phyloP scores from a whole-genome alignment of 1,140 invertebrate species.

The Hylaeus volcanicus region DNA sequence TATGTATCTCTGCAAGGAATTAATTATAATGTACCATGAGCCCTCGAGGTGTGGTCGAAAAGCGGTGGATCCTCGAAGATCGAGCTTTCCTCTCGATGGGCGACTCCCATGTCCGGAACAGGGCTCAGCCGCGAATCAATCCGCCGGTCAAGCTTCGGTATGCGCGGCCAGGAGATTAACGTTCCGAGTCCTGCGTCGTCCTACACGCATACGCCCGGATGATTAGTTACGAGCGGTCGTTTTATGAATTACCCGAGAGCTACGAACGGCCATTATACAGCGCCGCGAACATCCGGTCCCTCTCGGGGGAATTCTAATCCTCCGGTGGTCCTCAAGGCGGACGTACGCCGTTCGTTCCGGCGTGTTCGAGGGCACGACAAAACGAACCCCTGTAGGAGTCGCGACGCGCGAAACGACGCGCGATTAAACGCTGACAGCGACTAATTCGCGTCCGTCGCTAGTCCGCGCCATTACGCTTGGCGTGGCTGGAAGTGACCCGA shows the following conservation, averaged over 20 bases:
- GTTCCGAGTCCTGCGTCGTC: neutral
- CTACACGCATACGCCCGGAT: neutral
- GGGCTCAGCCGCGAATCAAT: neutral
- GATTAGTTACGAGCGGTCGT: constrained; percentile 43
- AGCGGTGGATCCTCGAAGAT: neutral
- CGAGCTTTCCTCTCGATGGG: neutral
- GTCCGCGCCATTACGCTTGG: neutral
- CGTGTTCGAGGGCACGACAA: neutral
- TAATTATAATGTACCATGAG: too few species aligned
- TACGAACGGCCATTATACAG: constrained; percentile 35
- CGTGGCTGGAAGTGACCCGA: neutral
- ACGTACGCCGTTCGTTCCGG: neutral
- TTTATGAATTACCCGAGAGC: constrained; percentile 45
- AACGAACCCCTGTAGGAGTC: neutral
- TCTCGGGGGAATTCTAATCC: constrained; percentile 41
- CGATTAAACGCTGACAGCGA: constrained; percentile 24
- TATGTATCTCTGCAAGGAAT: too few species aligned
- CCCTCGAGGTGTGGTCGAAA: neutral
- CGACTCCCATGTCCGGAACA: neutral
- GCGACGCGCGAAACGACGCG: constrained; percentile 13
- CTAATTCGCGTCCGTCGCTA: constrained; percentile 7
- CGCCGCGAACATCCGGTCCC: constrained; percentile 11
- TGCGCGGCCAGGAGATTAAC: neutral
- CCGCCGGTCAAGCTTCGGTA: neutral
- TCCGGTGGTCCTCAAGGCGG: constrained; percentile 9